Base-by-base conservation (phyloP, 1,140 invertebrate genomes). In the Bombus confusus region DNA sequence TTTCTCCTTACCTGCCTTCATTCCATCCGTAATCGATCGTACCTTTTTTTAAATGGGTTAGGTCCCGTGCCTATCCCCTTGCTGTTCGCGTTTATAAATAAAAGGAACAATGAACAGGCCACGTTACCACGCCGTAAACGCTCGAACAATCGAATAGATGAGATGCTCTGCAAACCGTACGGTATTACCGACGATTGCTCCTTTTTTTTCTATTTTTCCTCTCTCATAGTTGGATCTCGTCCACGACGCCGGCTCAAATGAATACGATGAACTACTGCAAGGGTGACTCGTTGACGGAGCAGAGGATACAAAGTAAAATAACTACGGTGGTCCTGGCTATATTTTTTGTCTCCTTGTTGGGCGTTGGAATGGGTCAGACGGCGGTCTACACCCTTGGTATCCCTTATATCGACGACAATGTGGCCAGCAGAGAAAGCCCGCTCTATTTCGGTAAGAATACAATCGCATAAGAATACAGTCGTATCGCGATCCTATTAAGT, bases 321-420 rank as follows among this genome's bases (percentile, higher is more conserved):
- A 97, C 97, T 3, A 97, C 97, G 22, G 96, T 98, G 64, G 97
- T 98, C 12, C 95, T 99, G 81, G 97, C 96, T 43, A 98, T 98
- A 95, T 98, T 99, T 94, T 98, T 98, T 93, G 96, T 98, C 69
- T 98, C 97, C 83, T 95, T 99, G 76, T 95, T 99, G 43, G 97
- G 98, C 64, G 98, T 99, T n/a, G 98, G 98, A 52, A 97, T 99
- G 94, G 98, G 98, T 2, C 98, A 98, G 95, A 99, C 98, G 1
- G 98, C 98, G 3, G 98, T 98, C n/a, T 97, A 98, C 86, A 98
- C 98, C 6, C 95, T 99, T n/a, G 98, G 98, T 9, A 99, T 99
- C 91, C 98, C 98, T 1, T 99, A 98, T 92, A 98, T 99, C 72
- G 98, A 99, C 91, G 98, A 99, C 94, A 99, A 99, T 95, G 98